Conservation (phyloP, 2,888 invertebrate genomes). For the Cryptocephalus moraei region DNA sequence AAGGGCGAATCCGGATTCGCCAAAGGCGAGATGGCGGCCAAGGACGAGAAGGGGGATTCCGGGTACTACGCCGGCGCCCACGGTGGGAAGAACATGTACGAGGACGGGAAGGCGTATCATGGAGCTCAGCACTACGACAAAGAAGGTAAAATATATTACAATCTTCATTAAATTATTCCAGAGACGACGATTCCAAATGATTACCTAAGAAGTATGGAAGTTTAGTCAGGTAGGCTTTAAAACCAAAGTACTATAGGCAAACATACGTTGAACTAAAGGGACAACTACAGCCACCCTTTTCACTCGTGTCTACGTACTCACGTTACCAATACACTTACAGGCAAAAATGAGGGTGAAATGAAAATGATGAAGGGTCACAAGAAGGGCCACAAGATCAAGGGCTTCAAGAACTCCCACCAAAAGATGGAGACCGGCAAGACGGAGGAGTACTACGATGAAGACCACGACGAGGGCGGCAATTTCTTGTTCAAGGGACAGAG, state of each 20-base stretch:
- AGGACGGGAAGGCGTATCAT: conserved; percentile 48
- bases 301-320: too few species aligned
- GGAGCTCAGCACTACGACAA: conserved; percentile 48
- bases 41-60: conserved; percentile 36
- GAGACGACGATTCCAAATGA: too few species aligned
- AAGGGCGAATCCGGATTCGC: conserved; percentile 23
- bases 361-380: conserved; percentile 50
- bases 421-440: conserved; percentile 57
- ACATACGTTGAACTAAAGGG: too few species aligned
- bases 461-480: conserved; percentile 53
- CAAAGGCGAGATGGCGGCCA: conserved; percentile 41
- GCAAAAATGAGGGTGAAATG: conserved; percentile 46
- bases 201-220: too few species aligned
- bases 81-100: conserved; percentile 47
- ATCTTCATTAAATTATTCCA: too few species aligned
- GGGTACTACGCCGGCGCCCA: conserved; percentile 47
- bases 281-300: too few species aligned
- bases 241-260: too few species aligned
- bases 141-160: conserved; percentile 37
- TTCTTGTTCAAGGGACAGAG: conserved; percentile 46
- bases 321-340: conserved; percentile 10
- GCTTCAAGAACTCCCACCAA: conserved; percentile 55
- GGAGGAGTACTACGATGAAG: conserved; percentile 55
- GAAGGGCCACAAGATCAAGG: conserved; percentile 55
- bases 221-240: too few species aligned